A percentile compares a stretch with the other conserved stretches of the same genome.
phyloP scores from a whole-genome alignment of 2,797 vertebrate genomes.

The Fistularia tabacaria region DNA sequence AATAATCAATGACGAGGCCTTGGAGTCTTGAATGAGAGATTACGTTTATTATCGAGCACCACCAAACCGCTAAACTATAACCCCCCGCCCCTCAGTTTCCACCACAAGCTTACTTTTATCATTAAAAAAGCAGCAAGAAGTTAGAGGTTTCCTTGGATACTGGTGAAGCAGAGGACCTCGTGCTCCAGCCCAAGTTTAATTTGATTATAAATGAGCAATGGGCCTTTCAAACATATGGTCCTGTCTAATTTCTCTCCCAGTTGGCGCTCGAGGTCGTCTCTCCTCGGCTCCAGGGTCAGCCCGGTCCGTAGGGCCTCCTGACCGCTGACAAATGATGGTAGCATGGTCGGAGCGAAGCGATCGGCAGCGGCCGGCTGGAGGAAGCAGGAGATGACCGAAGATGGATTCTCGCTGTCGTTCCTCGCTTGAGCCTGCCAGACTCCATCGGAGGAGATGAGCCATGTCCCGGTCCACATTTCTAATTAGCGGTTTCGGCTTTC shows the following conservation, averaged over 20 bases:
- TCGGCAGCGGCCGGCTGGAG: constrained; percentile 35
- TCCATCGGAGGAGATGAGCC: constrained; percentile 63
- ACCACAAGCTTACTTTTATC: too few species aligned
- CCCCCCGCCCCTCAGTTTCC: too few species aligned
- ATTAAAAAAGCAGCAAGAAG: too few species aligned
- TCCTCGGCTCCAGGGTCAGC: constrained; percentile 34
- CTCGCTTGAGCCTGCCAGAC: constrained; percentile 59
- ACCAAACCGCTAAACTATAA: too few species aligned
- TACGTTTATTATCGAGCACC: too few species aligned
- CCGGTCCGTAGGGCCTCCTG: constrained; percentile 45
- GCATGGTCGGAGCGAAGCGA: constrained; percentile 42
- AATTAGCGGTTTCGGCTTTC: constrained; percentile 65
- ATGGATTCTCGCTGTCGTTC: constrained; percentile 65
- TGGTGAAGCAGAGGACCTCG: too few species aligned
- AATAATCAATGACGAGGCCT: too few species aligned
- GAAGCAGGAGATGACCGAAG: constrained; percentile 40
- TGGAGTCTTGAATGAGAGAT: too few species aligned
- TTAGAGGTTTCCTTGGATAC: too few species aligned
- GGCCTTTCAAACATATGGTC: constrained; percentile 44
- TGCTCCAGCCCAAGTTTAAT: background rate
- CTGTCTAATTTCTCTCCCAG: constrained; percentile 42
- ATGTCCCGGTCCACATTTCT: constrained; percentile 59
- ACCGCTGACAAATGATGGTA: constrained; percentile 59
- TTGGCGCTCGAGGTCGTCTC: constrained; percentile 43
- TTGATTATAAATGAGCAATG: background rate